These are phyloP conservation scores for Diadumene lineata DNA, from an alignment of 92 coral and sea anemone species.

Conservation along the genomic window DNA sequence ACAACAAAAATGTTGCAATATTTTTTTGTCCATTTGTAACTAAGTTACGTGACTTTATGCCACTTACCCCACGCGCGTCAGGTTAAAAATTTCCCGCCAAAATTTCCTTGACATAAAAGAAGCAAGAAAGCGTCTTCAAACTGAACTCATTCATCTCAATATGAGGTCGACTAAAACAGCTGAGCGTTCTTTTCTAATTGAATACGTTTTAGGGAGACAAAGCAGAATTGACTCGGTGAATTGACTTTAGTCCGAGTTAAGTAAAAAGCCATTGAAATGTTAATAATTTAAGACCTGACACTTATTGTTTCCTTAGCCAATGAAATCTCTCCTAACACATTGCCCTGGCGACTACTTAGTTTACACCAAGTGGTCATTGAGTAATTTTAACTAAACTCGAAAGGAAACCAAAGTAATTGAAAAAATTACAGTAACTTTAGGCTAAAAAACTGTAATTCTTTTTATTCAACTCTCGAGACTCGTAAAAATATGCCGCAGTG, in stretches of 20 bases:
- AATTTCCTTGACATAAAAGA: background rate
- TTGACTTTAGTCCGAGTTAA: constrained; percentile 14
- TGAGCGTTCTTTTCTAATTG: no score
- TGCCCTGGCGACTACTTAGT: constrained; percentile 49
- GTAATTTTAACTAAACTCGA: constrained; percentile 8
- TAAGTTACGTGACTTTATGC: background rate
- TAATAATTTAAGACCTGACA: constrained; percentile 48
- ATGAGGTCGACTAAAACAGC: no score
- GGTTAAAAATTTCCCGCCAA: background rate
- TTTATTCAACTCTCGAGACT: background rate
- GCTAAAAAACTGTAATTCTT: background rate
- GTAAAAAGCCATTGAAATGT: constrained; percentile 37
- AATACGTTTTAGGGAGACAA: background rate
- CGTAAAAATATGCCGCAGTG: constrained; percentile 67
- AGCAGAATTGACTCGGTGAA: background rate
- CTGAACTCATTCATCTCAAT: background rate
- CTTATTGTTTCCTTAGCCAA: constrained; percentile 33
- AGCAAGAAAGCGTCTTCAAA: background rate
- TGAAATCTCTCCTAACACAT: constrained; percentile 25
- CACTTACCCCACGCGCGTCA: no score
- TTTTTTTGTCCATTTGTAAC: no score
- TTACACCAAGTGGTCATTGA: constrained; percentile 25
- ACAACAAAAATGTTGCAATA: no score
- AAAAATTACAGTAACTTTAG: constrained; percentile 25
- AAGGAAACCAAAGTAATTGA: background rate